These are phyloP conservation scores for Vannuccia rotundouncinata DNA, from an alignment of 2,888 invertebrate species.

Conservation along the genomic window DNA sequence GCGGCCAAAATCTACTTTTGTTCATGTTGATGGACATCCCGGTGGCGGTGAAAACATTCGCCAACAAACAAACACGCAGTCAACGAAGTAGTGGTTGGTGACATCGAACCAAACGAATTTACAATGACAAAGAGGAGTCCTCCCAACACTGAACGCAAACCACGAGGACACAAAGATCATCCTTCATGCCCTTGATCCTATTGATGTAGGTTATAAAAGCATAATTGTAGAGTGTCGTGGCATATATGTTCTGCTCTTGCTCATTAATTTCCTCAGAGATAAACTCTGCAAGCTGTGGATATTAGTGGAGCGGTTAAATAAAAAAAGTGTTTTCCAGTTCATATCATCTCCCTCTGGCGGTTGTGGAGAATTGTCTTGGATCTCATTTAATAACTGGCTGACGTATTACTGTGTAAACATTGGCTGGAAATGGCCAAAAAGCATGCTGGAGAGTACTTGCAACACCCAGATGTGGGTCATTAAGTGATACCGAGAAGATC, in stretches of 20 bases:
- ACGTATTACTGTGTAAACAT: neutral
- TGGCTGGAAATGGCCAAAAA: conserved; percentile 39
- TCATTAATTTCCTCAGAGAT: conserved; percentile 22
- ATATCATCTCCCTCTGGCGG: conserved; percentile 25
- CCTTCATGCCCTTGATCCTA: conserved; percentile 36
- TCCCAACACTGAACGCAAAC: conserved; percentile 14
- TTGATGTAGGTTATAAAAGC: conserved; percentile 27
- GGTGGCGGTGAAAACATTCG: too few relatives aligned
- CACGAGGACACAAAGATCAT: conserved; percentile 31
- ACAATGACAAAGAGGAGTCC: conserved; percentile 27
- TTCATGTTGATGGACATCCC: too few relatives aligned
- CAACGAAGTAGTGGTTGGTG: neutral
- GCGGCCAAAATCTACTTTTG: too few relatives aligned
- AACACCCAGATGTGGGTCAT: conserved; percentile 27
- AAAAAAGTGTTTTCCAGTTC: neutral
- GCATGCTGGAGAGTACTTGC: conserved; percentile 36
- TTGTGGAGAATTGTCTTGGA: conserved; percentile 34
- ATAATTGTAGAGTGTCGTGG: neutral
- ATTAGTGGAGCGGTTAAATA: conserved; percentile 35
- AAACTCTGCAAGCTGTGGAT: conserved; percentile 34
- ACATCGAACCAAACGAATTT: conserved; percentile 1
- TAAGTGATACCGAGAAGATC: conserved; percentile 32
- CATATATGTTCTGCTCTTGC: conserved; percentile 29
- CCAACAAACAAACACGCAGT: neutral
- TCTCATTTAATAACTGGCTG: conserved; percentile 1